Percentiles rank a stretch among this genome's conserved stretches.
phyloP scores from a whole-genome alignment of 1,140 invertebrate species.

The Geopemphigus sp. region DNA sequence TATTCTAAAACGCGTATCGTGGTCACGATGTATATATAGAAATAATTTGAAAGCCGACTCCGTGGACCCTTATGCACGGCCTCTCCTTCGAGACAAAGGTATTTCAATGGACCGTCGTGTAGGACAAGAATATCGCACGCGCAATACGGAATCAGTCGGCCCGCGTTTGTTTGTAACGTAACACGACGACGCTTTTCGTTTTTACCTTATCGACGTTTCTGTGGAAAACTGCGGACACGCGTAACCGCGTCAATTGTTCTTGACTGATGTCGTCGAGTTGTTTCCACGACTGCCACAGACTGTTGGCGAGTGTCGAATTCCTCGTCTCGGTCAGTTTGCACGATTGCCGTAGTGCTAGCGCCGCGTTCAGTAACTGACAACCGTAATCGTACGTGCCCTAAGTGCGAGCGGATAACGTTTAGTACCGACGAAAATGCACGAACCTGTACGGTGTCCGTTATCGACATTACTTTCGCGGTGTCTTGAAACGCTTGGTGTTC shows the following conservation, averaged over 20 bases:
- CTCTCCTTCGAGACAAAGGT: no score
- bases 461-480: slow-evolving; percentile 65
- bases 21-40: no score
- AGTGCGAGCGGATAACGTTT: no score
- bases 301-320: slow-evolving; percentile 60
- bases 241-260: slow-evolving; percentile 73
- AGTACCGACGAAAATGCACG: neutral
- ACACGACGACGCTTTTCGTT: no score
- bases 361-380: slow-evolving; percentile 71
- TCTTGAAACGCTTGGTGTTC: slow-evolving; percentile 75
- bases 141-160: no score
- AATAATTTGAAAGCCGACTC: no score
- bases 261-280: slow-evolving; percentile 68
- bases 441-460: neutral
- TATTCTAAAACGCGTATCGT: no score
- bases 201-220: slow-evolving; percentile 68
- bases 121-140: no score
- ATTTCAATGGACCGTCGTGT: no score
- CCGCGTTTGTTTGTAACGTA: no score
- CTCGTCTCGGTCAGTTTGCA: slow-evolving; percentile 65
- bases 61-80: no score
- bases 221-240: slow-evolving; percentile 75
- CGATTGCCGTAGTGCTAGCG: slow-evolving; percentile 70
- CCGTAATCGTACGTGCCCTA: slow-evolving; percentile 79
- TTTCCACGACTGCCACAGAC: slow-evolving; percentile 68